Percentiles rank a stretch among this genome's conserved stretches.
phyloP scores from a whole-genome alignment of 2,888 invertebrate species.

The Nomada flava region DNA sequence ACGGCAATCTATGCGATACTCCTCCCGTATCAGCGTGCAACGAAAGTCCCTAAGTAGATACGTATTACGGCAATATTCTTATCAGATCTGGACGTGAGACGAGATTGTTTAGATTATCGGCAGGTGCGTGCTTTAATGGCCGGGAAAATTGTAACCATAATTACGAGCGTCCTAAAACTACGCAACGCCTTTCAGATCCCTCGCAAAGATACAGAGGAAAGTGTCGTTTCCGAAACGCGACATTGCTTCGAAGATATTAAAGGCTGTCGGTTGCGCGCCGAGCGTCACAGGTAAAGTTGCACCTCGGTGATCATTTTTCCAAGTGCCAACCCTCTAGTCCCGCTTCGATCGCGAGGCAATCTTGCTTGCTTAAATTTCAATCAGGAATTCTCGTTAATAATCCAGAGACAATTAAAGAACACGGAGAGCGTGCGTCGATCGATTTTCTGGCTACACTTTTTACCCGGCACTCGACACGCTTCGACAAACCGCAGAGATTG shows the following conservation, averaged over 20 bases:
- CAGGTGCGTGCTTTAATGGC: constrained; percentile 71
- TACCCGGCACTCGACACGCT: constrained; percentile 55
- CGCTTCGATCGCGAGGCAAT: neutral
- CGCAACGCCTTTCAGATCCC: constrained; percentile 44
- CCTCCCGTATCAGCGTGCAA: constrained; percentile 42
- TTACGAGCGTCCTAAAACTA: constrained; percentile 62
- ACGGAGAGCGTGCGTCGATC: constrained; percentile 39
- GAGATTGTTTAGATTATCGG: constrained; percentile 72
- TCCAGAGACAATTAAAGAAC: constrained; percentile 22
- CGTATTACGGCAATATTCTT: constrained; percentile 50
- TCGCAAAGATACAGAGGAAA: constrained; percentile 50
- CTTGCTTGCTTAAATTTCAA: neutral
- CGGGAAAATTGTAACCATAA: constrained; percentile 68
- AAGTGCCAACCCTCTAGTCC: too few species aligned
- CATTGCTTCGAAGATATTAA: constrained; percentile 33
- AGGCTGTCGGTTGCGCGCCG: constrained; percentile 23
- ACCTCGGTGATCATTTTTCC: constrained; percentile 7
- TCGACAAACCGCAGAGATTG: constrained; percentile 39
- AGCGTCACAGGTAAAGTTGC: constrained; percentile 12
- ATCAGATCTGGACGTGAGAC: constrained; percentile 63
- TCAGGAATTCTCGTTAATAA: constrained; percentile 23
- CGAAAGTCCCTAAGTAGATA: constrained; percentile 33
- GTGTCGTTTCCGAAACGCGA: constrained; percentile 60
- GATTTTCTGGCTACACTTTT: constrained; percentile 37
- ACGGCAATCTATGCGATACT: neutral